Evolutionary conservation across 2,888 invertebrate species (phyloP), one percentile per base, ranked within the genome.

Genomic region (Troides aeacus): DNA sequence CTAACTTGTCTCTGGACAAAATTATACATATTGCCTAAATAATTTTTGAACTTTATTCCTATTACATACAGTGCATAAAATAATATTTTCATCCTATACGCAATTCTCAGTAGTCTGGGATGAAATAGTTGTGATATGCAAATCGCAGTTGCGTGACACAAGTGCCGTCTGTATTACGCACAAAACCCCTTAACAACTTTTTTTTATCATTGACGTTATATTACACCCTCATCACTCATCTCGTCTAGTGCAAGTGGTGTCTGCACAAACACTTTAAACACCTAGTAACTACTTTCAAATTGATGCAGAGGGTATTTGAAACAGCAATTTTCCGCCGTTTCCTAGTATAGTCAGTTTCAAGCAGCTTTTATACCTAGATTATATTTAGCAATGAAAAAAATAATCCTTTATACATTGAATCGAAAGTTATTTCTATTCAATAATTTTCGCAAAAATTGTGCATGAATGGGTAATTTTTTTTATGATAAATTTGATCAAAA

Each of bases 151-250:
- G 66, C 66, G 66, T 66, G 66, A 66, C 70, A 64, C n/a, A 60
- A 66, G 70, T 60, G 63, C 53, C 70, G 66, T 70, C 66, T 70
- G 70, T 70, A 70, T 66, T 59, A 62, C 62, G 62, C 65, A 65
- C 61, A 69, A 39, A 69, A 60, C 53, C 66, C 24, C 70, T 64
- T 66, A 63, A 59, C 59, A 60, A 56, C 64, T 70, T 70, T 46
- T 46, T 53, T 53, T 70, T 66, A 66, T 63, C 60, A 70, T 70
- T 66, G 63, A 63, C 66, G 70, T 58, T 50, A 63, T 61, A 70
- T 66, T 59, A 70, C 66, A 60, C 70, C 70, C 66, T 64, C 69
- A 62, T 64, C 59, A 57, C 64, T 53, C 66, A 63, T 68, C 62
- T 62, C 58, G 64, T 68, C 68, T 64, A 64, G 53, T 50, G 57